phyloP scores from a whole-genome alignment of 53 echinoderm and acorn worm genomes.

The Arbacia lixula region DNA sequence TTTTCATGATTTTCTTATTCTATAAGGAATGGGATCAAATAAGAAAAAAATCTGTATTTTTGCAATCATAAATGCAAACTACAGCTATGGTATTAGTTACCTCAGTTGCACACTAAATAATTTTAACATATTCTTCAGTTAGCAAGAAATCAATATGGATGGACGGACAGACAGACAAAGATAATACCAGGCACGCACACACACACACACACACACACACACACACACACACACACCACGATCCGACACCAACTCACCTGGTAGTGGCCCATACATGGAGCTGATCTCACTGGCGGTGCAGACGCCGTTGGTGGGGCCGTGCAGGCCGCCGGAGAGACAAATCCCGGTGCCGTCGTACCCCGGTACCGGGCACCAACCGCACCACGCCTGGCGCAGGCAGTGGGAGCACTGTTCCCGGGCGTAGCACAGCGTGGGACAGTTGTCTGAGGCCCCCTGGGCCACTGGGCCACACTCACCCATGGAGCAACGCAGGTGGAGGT shows the following conservation, averaged over 20 bases:
- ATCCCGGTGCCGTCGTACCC: slow-evolving; percentile 81
- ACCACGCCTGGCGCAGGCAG: slow-evolving; percentile 80
- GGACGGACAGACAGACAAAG: no score
- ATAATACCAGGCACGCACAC: no score
- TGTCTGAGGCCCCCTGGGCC: slow-evolving; percentile 45
- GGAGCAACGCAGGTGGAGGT: slow-evolving; percentile 75
- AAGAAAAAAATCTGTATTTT: no score
- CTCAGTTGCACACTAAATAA: no score
- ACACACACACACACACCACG: no score
- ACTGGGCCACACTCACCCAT: slow-evolving; percentile 84
- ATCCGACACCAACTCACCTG: slow-evolving; percentile 57
- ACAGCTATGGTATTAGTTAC: no score
- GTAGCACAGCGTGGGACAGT: slow-evolving; percentile 78
- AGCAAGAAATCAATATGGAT: no score
- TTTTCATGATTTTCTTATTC: no score
- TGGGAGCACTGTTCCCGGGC: slow-evolving; percentile 73
- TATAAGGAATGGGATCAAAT: no score
- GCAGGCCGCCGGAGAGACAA: slow-evolving; percentile 85
- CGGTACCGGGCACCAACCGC: slow-evolving; percentile 93
- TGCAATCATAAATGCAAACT: no score
- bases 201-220: no score
- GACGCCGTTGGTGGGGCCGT: slow-evolving; percentile 68
- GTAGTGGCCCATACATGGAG: slow-evolving; percentile 48
- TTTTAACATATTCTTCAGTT: no score
- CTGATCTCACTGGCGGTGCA: slow-evolving; percentile 66